Conservation (phyloP, 2,888 invertebrate species). For the Ommatoiulus sabulosus region DNA sequence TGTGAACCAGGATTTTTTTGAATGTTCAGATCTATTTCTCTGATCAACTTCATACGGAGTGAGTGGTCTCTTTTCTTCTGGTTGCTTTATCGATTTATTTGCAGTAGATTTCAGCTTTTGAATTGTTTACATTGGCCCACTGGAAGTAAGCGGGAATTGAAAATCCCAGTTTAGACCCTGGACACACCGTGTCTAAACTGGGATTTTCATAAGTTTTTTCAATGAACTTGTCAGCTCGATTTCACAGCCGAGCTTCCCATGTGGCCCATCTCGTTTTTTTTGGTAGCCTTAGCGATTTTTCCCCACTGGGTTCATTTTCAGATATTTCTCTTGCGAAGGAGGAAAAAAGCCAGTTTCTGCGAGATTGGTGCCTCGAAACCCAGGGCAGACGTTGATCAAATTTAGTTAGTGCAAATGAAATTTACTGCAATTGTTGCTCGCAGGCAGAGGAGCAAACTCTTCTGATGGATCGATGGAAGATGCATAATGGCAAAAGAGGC, state of each 20-base stretch:
- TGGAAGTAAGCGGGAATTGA: constrained; percentile 27
- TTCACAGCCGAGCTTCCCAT: background rate
- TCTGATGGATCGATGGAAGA: background rate
- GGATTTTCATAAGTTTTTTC: constrained; percentile 34
- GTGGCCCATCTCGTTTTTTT: constrained; percentile 24
- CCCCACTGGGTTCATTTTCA: constrained; percentile 8
- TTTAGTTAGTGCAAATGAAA: constrained; percentile 34
- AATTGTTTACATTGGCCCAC: constrained; percentile 27
- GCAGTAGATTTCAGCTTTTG: constrained; percentile 26
- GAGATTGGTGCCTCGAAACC: constrained; percentile 34
- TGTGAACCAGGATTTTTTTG: constrained; percentile 15
- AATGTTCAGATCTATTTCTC: background rate
- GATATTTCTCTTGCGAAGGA: constrained; percentile 3
- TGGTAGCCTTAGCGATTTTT: constrained; percentile 24
- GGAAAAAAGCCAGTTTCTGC: background rate
- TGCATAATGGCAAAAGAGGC: constrained; percentile 26
- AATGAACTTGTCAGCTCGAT: constrained; percentile 34
- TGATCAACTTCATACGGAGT: background rate
- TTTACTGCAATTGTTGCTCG: constrained; percentile 34
- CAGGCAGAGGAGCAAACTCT: constrained; percentile 27
- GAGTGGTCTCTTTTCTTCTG: background rate
- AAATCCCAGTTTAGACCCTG: constrained; percentile 34
- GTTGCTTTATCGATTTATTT: constrained; percentile 14
- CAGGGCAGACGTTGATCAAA: constrained; percentile 34
- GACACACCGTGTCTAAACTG: constrained; percentile 34